A percentile compares a stretch with the other conserved stretches of the same genome.
phyloP scores from a whole-genome alignment of 2,797 vertebrate genomes.

The Xiphorhynchus erythropygius region DNA sequence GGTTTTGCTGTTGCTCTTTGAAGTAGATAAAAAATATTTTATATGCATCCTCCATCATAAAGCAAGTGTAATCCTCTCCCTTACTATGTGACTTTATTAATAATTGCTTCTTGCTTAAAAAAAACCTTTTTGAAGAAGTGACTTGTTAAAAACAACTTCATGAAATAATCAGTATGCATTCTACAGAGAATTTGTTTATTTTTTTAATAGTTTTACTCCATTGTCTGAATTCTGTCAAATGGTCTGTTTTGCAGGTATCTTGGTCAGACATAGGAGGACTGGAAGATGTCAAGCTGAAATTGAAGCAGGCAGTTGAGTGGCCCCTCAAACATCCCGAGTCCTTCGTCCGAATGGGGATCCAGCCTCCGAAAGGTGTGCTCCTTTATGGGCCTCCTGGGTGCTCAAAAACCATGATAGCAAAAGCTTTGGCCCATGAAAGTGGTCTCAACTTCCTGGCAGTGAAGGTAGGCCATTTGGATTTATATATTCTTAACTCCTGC shows the following conservation, averaged over 20 bases:
- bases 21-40: background rate
- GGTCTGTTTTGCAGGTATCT: constrained; percentile 81
- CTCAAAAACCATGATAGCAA: constrained; percentile 98
- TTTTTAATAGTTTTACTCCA: background rate
- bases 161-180: accelerated
- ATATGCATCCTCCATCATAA: background rate
- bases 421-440: constrained; percentile 94
- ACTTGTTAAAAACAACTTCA: background rate
- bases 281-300: constrained; percentile 91
- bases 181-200: background rate
- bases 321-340: constrained; percentile 90
- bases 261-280: constrained; percentile 96
- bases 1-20: background rate
- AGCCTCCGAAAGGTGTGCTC: constrained; percentile 91
- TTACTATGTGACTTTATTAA: background rate
- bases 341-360: constrained; percentile 91
- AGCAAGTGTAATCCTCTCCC: background rate
- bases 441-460: constrained; percentile 94
- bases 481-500: background rate
- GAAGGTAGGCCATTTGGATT: constrained; percentile 81
- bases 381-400: constrained; percentile 96
- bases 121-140: background rate
- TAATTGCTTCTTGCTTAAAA: background rate
- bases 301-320: constrained; percentile 97
- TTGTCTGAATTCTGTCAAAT: background rate